Evolutionary conservation across 1,140 invertebrate species (phyloP), one percentile per base, ranked within the genome.

Genomic region (Leptopilina clavipes): DNA sequence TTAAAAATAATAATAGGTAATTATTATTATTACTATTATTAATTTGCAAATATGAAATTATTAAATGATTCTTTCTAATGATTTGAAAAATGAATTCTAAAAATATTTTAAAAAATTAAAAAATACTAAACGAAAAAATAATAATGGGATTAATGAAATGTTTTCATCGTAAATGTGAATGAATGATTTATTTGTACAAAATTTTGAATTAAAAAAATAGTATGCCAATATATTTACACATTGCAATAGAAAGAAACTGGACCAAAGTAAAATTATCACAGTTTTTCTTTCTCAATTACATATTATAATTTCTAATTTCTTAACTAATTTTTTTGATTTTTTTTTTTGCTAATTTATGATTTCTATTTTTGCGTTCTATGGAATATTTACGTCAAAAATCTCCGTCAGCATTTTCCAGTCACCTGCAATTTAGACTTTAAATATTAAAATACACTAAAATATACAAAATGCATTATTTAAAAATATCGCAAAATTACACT

Each of bases 391-490:
- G 10, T 65, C 7, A 31, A 65, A 14, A 65, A 65, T 65, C 14
- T 65, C 3, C 12, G 8, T 65, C 22, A 31, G 59, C 59, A 65
- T 37, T 65, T n/a, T 6, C 2, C 25, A 65, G 25, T 37, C 22
- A 65, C 59, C 59, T 65, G 14, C 14, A 65, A 65, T 31, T 65
- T 65, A 37, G 25, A 65, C 59, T 65, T 37, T 7, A 9, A n/a
- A 40, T 40, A 40, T 40, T 14, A 65, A 31, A 12, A 65, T 65
- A n/a, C n/a, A n/a, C n/a, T n/a, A 14, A 65, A 31, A 65, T 5
- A 65, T n/a, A 3, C 22, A 12, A 59, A 59, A n/a, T n/a, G n/a
- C n/a, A n/a, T n/a, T n/a, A n/a, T n/a, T n/a, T n/a, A n/a, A n/a
- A n/a, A n/a, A n/a, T n/a, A n/a, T n/a, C n/a, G n/a, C n/a, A n/a